These are phyloP conservation scores for Drosophila nasuta DNA, from an alignment of 1,140 invertebrate genomes.

Conservation along the genomic window DNA sequence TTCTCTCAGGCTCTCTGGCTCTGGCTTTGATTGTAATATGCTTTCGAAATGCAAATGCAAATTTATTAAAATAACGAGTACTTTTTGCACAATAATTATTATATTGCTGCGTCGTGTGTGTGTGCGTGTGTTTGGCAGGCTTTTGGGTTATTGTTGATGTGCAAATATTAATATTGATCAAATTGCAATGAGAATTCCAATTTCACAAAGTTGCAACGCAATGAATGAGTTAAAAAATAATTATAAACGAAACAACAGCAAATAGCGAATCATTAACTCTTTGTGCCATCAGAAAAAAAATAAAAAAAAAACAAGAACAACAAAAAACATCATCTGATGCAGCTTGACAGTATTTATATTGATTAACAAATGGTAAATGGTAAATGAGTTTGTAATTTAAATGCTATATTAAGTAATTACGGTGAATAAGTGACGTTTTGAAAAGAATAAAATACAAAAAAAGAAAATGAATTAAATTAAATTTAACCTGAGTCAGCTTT, in stretches of 20 bases:
- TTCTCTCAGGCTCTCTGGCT: no score
- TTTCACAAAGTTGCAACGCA: slow-evolving; percentile 31
- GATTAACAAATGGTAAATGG: slow-evolving; percentile 51
- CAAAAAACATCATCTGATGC: slow-evolving; percentile 27
- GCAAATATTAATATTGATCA: slow-evolving; percentile 65
- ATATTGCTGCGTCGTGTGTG: neutral
- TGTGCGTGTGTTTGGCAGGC: slow-evolving; percentile 16
- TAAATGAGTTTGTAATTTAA: slow-evolving; percentile 75
- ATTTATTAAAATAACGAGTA: slow-evolving; percentile 34
- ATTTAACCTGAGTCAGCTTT: slow-evolving; percentile 52
- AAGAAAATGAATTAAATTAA: slow-evolving; percentile 43
- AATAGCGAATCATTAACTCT: slow-evolving; percentile 35
- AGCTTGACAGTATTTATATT: slow-evolving; percentile 62
- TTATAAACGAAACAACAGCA: slow-evolving; percentile 2
- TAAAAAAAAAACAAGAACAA: slow-evolving; percentile 6
- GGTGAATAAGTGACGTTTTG: slow-evolving; percentile 26
- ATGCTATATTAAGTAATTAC: slow-evolving; percentile 70
- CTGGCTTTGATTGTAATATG: neutral
- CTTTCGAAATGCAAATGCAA: slow-evolving; percentile 10
- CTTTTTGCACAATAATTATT: slow-evolving; percentile 43
- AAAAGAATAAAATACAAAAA: slow-evolving; percentile 24
- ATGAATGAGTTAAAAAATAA: slow-evolving; percentile 42
- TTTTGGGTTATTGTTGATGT: slow-evolving; percentile 59
- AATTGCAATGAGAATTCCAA: slow-evolving; percentile 48
- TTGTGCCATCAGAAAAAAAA: slow-evolving; percentile 23